These are phyloP conservation scores for Leptocoma aspasia DNA, from an alignment of 2,113 vertebrate species.

Conservation along the genomic window DNA sequence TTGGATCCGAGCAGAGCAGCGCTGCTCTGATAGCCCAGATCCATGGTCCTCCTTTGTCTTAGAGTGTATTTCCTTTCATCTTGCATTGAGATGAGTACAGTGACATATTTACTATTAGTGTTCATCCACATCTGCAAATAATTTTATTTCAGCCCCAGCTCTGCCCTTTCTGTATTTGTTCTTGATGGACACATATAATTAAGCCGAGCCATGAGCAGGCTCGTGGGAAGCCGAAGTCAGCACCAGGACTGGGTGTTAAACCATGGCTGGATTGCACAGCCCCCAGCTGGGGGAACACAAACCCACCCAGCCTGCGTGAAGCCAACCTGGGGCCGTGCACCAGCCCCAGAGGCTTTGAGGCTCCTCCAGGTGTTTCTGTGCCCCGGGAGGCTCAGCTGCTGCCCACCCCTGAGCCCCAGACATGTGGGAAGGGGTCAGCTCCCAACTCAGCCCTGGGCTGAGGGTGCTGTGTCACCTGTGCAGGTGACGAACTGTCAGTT, in stretches of 20 bases:
- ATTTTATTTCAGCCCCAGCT: constrained; percentile 3
- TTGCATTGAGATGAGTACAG: background rate
- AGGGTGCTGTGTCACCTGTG: background rate
- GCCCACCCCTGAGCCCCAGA: background rate
- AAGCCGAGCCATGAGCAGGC: accelerated
- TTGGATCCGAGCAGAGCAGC: background rate
- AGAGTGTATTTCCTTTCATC: background rate
- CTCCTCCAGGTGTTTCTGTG: background rate
- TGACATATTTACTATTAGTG: background rate
- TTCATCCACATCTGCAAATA: constrained; percentile 4
- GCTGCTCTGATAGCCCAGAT: background rate
- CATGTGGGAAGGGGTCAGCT: accelerated
- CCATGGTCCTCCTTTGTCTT: background rate
- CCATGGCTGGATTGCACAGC: background rate
- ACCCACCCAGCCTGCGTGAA: accelerated
- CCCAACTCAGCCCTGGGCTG: accelerated
- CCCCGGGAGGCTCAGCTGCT: background rate
- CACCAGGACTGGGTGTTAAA: background rate
- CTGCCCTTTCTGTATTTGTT: background rate
- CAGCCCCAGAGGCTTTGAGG: background rate
- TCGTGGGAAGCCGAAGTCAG: background rate
- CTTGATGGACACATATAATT: background rate
- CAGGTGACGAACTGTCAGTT: background rate
- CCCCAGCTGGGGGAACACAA: background rate
- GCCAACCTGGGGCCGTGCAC: accelerated